Evolutionary conservation across 2,888 invertebrate species (phyloP), one percentile per base, ranked within the genome.

Genomic region (Sphinx pinastri): DNA sequence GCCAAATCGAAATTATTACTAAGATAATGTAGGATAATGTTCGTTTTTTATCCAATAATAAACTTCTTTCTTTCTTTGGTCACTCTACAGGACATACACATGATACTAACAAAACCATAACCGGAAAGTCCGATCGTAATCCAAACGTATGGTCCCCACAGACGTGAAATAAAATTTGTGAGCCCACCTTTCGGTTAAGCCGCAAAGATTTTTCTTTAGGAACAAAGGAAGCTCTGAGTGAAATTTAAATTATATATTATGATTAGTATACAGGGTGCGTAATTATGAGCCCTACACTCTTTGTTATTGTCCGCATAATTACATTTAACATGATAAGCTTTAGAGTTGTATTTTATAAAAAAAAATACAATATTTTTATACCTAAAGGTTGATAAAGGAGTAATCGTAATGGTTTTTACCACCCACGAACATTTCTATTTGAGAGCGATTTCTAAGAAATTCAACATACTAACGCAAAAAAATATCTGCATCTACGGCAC

Each of bases 161-260:
- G 78, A 78, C 71, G 76, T 31, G 74, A 75, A 79, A 80, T 79
- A 81, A 80, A 81, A 82, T 79, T 83, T 80, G 77, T 75, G 77
- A 77, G 68, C 75, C 72, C 71, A 77, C 75, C 75, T 74, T 72
- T 72, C 60, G 69, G 70, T 58, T 63, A 70, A 67, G 68, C 71
- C 71, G 73, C 72, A 71, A 75, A 73, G 74, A 75, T 74, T 77
- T 76, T 74, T 71, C 68, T 71, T 60, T 70, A 67, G 71, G 71
- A 73, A 72, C 72, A 71, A 73, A 67, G 71, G 70, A 70, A 69
- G 67, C 68, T 69, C 38, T 25, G 67, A 68, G 55, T 51, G 60
- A 68, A 67, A 70, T 75, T 72, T 71, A 69, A 73, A 75, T 75
- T 75, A 75, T 75, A 68, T 63, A 70, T 71, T 69, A 75, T 70